A percentile compares a stretch with the other conserved stretches of the same genome.
Conservation (phyloP, 2,888 invertebrate genomes). For the Noctua pronuba region DNA sequence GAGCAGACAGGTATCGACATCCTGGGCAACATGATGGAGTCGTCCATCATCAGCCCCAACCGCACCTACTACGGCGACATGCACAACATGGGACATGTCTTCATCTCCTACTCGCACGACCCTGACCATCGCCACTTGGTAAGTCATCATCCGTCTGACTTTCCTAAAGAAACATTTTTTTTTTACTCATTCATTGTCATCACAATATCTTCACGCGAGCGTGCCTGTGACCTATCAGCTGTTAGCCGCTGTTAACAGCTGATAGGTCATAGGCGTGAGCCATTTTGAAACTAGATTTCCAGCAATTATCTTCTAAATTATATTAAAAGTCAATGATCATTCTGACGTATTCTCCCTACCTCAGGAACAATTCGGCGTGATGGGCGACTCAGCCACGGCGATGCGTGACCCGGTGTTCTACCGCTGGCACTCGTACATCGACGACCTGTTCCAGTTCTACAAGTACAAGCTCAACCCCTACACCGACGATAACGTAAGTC, state of each 20-base stretch:
- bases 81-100: constrained; percentile 95
- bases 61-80: constrained; percentile 93
- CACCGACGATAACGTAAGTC: constrained; percentile 90
- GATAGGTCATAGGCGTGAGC: no score
- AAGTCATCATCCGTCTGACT: constrained; percentile 58
- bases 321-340: not conserved
- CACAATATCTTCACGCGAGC: no score
- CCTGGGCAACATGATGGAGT: constrained; percentile 95
- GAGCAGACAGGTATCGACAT: constrained; percentile 94
- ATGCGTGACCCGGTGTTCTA: constrained; percentile 97
- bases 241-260: no score
- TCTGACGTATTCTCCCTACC: not conserved
- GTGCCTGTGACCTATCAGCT: no score
- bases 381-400: constrained; percentile 95
- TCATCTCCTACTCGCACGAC: constrained; percentile 94
- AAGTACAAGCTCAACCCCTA: constrained; percentile 93
- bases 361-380: constrained; percentile 95
- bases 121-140: constrained; percentile 94
- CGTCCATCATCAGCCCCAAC: constrained; percentile 93
- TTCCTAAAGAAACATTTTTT: no score
- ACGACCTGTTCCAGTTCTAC: constrained; percentile 94
- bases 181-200: no score
- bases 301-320: not conserved
- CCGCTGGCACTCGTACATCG: constrained; percentile 95
- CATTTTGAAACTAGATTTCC: not conserved